Base-by-base conservation (phyloP, 2,888 invertebrate species). In the Oscheius myriophilus region DNA sequence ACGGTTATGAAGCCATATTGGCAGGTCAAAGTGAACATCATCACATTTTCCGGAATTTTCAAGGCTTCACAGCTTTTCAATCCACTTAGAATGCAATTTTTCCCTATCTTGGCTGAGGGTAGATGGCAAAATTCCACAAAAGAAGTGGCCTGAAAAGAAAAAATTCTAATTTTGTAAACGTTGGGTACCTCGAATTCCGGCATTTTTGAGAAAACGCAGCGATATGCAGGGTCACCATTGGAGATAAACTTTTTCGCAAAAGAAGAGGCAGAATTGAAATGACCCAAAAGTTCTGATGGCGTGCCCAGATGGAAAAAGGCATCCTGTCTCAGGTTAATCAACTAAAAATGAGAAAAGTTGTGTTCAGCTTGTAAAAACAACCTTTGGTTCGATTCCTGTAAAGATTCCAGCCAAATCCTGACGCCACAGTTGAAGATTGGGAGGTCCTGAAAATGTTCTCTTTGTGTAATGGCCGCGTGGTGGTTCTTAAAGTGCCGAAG, bases 221-320 rank as follows among this genome's bases (percentile, higher is more conserved):
- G 39, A 23, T 33, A n/a, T 12, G 39, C 21, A 18, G 12, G 2
- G 23, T 53, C 42, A n/a, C 3, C 14, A n/a, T 58, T 41, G 16
- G 21, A 43, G 11, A 61, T 21, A 39, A 63, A 72, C 1, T 54
- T 46, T 1, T 41, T 21, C 6, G 42, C 45, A 46, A 72, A 74
- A 12, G 18, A 2, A 0, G 76, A 76, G 4, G 49, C 23, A 0
- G 54, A 43, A 18, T 51, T 21, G 2, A 75, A 21, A 59, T 75
- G 73, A 9, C 68, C 55, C 4, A 72, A 23, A 26, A 70, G 70
- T 45, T 79, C 79, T 2, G 18, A 33, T 18, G 67, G 70, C 12
- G 77, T 75, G 23, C 79, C 79, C 12, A 79, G 68, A 57, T 79
- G 79, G 61, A 70, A 77, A 62, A 79, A 79, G 7, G 74, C 57